A percentile compares a stretch with the other conserved stretches of the same genome.
These are phyloP conservation scores for Telmatochromis sp. DNA, from an alignment of 2,113 vertebrate genomes.

Conservation along the genomic window DNA sequence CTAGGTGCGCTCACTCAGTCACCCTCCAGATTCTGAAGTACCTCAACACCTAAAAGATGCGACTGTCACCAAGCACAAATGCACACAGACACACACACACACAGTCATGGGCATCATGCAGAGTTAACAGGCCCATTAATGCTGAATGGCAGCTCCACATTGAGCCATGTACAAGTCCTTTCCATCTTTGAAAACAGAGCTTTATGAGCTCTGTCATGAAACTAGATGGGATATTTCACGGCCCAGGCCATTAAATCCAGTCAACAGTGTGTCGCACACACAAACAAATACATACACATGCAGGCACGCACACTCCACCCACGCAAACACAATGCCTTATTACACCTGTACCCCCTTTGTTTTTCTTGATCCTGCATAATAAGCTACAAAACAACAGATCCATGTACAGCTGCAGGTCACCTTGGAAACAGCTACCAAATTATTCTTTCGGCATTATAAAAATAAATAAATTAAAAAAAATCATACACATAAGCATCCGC, in stretches of 20 bases:
- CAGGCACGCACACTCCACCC: not conserved
- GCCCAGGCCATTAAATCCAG: not conserved
- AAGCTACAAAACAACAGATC: not conserved
- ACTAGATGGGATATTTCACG: not conserved
- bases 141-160: not conserved
- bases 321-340: not conserved
- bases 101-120: not conserved
- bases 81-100: not conserved
- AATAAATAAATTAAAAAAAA: not conserved
- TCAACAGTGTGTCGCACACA: not conserved
- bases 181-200: not conserved
- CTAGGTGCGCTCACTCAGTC: not conserved
- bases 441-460: not conserved
- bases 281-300: not conserved
- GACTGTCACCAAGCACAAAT: not conserved
- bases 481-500: not conserved
- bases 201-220: not conserved
- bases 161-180: not conserved
- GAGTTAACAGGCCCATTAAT: not conserved
- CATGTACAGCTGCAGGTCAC: slow-evolving; percentile 19
- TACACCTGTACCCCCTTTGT: not conserved
- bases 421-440: slow-evolving; percentile 8
- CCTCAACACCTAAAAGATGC: not conserved
- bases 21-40: not conserved
- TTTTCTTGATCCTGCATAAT: not conserved